These are phyloP conservation scores for Aleadryas rufinucha DNA, from an alignment of 2,113 vertebrate species.

Conservation along the genomic window DNA sequence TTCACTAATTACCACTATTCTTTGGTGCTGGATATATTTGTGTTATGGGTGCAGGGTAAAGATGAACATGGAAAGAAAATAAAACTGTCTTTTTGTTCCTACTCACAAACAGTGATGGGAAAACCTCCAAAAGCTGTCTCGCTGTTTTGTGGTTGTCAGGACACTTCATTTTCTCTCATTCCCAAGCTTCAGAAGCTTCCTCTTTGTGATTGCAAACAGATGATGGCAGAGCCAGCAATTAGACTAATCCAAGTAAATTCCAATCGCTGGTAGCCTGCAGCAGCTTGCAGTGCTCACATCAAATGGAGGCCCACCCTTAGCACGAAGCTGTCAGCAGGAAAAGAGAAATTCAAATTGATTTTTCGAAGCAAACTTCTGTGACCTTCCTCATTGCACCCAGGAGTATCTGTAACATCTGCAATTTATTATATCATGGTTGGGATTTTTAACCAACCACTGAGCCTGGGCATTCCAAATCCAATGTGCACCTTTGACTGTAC, in stretches of 20 bases:
- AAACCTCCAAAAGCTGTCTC: slow-evolving; percentile 25
- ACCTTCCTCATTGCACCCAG: slow-evolving; percentile 4
- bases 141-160: slow-evolving; percentile 49
- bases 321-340: slow-evolving; percentile 41
- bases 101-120: slow-evolving; percentile 8
- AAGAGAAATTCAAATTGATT: slow-evolving; percentile 55
- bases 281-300: slow-evolving; percentile 44
- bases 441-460: not conserved
- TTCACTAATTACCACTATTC: not conserved
- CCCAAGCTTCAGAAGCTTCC: slow-evolving; percentile 59
- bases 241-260: slow-evolving; percentile 49
- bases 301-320: slow-evolving; percentile 26
- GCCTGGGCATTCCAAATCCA: not conserved
- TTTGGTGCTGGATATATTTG: not conserved
- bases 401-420: not conserved
- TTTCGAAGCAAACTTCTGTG: slow-evolving; percentile 18
- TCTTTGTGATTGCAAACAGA: slow-evolving; percentile 63
- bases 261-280: slow-evolving; percentile 56
- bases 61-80: not conserved
- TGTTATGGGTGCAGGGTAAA: not conserved
- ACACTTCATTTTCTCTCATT: slow-evolving; percentile 54
- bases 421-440: not conserved
- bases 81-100: not conserved
- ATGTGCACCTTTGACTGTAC: not conserved
- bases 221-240: slow-evolving; percentile 48